Conservation (phyloP, 2,888 invertebrate genomes). For the Tuberolachnus salignus region DNA sequence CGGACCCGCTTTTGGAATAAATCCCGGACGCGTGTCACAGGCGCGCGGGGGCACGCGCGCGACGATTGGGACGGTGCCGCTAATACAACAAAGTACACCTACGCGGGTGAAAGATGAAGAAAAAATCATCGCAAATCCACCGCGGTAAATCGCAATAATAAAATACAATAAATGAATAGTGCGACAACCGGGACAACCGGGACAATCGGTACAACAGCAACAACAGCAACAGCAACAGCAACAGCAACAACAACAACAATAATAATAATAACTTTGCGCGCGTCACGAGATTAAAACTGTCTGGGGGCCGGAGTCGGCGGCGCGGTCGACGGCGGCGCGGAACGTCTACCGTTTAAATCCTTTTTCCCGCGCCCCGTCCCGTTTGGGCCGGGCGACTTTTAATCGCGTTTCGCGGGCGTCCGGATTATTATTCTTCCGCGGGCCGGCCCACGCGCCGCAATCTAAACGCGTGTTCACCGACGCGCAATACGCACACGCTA, state of each 20-base stretch:
- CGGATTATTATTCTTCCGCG: neutral
- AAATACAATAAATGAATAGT: too few species aligned
- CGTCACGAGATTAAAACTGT: neutral
- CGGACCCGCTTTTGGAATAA: too few species aligned
- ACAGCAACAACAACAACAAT: neutral
- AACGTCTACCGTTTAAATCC: slow-evolving; percentile 27
- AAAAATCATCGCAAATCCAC: too few species aligned
- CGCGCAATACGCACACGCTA: neutral
- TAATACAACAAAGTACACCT: too few species aligned
- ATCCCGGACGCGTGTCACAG: too few species aligned
- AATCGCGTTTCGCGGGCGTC: slow-evolving; percentile 14
- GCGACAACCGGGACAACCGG: too few species aligned
- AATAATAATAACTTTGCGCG: neutral
- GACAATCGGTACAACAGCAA: too few species aligned
- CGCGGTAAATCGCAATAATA: neutral
- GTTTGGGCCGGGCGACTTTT: slow-evolving; percentile 13
- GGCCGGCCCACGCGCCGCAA: neutral
- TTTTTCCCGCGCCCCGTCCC: neutral
- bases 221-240: neutral
- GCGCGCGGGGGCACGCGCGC: too few species aligned
- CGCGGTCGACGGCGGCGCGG: too few species aligned
- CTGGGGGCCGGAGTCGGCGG: too few species aligned
- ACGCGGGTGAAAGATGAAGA: too few species aligned
- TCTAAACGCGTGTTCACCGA: slow-evolving; percentile 29
- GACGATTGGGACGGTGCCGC: too few species aligned